phyloP scores from a whole-genome alignment of 2,888 invertebrate species.

The Physocephala rufipes region DNA sequence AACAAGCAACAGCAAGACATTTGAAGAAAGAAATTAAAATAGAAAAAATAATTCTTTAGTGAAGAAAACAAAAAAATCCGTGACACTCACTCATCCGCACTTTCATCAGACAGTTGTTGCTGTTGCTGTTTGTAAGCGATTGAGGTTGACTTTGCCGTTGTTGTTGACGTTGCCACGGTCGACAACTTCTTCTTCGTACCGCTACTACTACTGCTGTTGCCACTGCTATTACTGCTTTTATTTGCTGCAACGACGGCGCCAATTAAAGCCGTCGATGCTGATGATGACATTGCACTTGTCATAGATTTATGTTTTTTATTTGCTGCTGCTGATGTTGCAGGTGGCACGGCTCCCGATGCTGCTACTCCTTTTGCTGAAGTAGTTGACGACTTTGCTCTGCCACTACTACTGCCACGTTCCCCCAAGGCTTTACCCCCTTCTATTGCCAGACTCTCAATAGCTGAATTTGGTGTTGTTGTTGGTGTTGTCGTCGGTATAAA shows the following conservation, averaged over 20 bases:
- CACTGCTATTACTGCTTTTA: conserved; percentile 36
- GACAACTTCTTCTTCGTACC: conserved; percentile 38
- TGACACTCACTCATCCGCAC: conserved; percentile 59
- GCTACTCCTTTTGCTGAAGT: conserved; percentile 10
- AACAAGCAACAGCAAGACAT: conserved; percentile 43
- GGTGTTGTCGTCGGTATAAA: conserved; percentile 70
- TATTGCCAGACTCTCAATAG: conserved; percentile 5
- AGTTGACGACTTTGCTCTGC: conserved; percentile 10
- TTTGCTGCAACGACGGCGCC: conserved; percentile 33
- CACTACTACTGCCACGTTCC: conserved; percentile 8
- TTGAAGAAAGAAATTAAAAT: conserved; percentile 26
- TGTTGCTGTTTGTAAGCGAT: conserved; percentile 33
- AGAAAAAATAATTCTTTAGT: not conserved
- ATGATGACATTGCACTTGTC: conserved; percentile 34
- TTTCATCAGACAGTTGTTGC: conserved; percentile 52
- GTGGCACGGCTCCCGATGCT: conserved; percentile 3
- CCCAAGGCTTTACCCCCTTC: not conserved
- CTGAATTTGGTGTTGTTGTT: conserved; percentile 35
- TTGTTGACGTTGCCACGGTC: conserved; percentile 31
- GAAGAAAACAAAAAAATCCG: conserved; percentile 1
- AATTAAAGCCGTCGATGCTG: conserved; percentile 37
- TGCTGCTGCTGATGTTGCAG: conserved; percentile 7
- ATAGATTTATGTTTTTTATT: conserved; percentile 32
- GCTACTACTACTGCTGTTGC: conserved; percentile 42
- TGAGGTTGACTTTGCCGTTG: conserved; percentile 19